Conservation (phyloP, 2,797 vertebrate species). For the Mycteria americana region DNA sequence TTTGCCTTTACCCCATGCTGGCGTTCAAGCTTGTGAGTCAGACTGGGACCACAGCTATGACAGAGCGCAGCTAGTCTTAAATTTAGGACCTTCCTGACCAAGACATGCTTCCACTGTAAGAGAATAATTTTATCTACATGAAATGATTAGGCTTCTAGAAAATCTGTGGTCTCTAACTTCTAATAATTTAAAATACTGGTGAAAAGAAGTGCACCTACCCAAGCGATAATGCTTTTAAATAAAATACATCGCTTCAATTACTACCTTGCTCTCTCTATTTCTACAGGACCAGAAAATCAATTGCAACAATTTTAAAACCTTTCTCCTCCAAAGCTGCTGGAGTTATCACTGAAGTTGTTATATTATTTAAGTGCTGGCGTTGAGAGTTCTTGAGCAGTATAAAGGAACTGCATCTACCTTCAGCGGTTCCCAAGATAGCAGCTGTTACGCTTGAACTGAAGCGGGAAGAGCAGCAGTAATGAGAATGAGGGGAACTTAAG, state of each 20-base stretch:
- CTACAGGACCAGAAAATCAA: neutral
- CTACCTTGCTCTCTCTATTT: neutral
- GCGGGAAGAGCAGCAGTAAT: neutral
- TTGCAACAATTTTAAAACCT: neutral
- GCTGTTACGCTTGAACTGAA: neutral
- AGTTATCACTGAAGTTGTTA: neutral
- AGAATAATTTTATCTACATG: neutral
- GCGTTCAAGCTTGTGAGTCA: neutral
- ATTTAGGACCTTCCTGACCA: neutral
- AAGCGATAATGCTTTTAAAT: accelerated
- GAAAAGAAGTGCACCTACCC: neutral
- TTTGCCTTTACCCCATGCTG: neutral
- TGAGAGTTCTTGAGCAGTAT: neutral
- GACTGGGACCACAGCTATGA: neutral
- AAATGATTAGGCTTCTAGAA: neutral
- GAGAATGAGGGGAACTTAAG: neutral
- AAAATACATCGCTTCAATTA: neutral
- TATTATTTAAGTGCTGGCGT: slow-evolving; percentile 1
- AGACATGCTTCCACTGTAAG: neutral
- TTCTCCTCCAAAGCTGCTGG: neutral
- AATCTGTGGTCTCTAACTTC: neutral
- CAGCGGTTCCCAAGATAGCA: neutral
- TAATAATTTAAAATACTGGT: neutral
- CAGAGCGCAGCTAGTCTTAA: neutral
- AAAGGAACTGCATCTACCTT: neutral